These are phyloP conservation scores for Taurulus bubalis DNA, from an alignment of 2,113 vertebrate species.

Conservation along the genomic window DNA sequence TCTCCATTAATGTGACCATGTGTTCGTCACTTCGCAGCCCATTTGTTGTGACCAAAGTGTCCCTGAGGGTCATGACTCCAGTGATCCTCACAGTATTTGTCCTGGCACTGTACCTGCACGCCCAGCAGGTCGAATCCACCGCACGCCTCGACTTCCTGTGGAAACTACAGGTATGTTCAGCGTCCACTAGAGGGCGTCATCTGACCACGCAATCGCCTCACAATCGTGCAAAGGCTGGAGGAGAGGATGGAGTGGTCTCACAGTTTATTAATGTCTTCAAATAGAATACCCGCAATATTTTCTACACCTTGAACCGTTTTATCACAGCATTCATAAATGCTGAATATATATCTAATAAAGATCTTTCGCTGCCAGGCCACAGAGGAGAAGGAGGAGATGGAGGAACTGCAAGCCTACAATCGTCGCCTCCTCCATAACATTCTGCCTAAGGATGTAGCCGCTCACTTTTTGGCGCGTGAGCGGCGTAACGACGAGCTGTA, in stretches of 20 bases:
- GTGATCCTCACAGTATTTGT: conserved; percentile 95
- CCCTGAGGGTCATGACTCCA: conserved; percentile 93
- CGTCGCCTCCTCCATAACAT: conserved; percentile 95
- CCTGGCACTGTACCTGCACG: conserved; percentile 95
- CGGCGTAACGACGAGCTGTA: conserved; percentile 95
- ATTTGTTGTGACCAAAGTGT: conserved; percentile 88
- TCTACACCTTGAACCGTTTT: not conserved
- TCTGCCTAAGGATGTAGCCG: conserved; percentile 95
- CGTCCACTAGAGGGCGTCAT: conserved; percentile 52
- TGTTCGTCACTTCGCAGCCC: conserved; percentile 59
- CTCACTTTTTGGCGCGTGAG: conserved; percentile 93
- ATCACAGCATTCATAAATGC: not conserved
- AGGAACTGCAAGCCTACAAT: conserved; percentile 97
- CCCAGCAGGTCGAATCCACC: conserved; percentile 97
- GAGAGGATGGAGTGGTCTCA: not conserved
- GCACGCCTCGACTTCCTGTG: conserved; percentile 97
- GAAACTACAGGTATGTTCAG: conserved; percentile 92
- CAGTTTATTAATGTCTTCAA: not conserved
- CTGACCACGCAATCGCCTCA: not conserved
- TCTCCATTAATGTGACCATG: not conserved
- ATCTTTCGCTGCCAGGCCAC: conserved; percentile 85
- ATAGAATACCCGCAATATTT: not conserved
- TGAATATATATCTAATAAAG: conserved; percentile 20
- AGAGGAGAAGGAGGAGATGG: conserved; percentile 98
- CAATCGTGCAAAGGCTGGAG: not conserved